Conservation (phyloP, 1,140 invertebrate species). For the Hycleus phaleratus region DNA sequence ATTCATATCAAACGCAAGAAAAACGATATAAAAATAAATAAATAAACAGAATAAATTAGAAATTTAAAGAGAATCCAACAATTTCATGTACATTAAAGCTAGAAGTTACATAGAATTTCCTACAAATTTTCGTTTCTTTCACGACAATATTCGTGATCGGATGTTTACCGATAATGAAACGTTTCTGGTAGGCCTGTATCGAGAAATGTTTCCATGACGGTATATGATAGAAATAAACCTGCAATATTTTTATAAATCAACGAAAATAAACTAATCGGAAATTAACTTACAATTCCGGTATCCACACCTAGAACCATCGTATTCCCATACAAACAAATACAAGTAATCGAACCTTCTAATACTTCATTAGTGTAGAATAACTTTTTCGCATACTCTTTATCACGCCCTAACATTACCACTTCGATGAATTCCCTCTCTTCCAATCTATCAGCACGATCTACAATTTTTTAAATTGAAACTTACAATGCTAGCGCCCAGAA, state of each 20-base stretch:
- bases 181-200: constrained; percentile 28
- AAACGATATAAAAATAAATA: neutral
- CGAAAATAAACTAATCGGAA: no score
- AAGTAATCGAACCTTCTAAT: constrained; percentile 33
- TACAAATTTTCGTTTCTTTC: constrained; percentile 25
- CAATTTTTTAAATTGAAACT: constrained; percentile 1
- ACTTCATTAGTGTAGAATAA: constrained; percentile 36
- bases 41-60: neutral
- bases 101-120: constrained; percentile 33
- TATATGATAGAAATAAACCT: constrained; percentile 35
- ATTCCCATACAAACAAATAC: constrained; percentile 38
- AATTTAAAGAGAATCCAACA: constrained; percentile 19
- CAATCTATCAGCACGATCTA: constrained; percentile 23
- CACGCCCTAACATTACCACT: constrained; percentile 29
- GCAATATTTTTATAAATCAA: constrained; percentile 3
- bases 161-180: constrained; percentile 30
- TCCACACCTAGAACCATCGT: constrained; percentile 33
- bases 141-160: constrained; percentile 33
- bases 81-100: constrained; percentile 34
- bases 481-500: no score
- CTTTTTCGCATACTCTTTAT: constrained; percentile 31
- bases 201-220: constrained; percentile 33
- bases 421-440: constrained; percentile 32
- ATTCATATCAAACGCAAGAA: neutral
- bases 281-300: constrained; percentile 30